Percentiles rank a stretch among this genome's conserved stretches.
These are phyloP conservation scores for Scartelaos histophorus DNA, from an alignment of 2,113 vertebrate species.

Conservation along the genomic window DNA sequence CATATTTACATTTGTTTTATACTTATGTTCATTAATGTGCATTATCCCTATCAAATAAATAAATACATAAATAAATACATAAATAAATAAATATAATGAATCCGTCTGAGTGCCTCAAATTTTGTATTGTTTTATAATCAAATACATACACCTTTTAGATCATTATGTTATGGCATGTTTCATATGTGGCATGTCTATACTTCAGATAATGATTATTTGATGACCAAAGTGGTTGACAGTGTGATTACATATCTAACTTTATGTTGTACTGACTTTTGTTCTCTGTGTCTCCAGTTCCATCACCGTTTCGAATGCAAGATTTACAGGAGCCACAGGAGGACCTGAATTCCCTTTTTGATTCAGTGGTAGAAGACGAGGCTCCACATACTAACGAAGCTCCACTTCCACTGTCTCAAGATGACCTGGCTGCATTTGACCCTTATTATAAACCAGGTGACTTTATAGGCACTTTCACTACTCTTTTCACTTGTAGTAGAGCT, in stretches of 20 bases:
- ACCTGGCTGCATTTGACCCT: slow-evolving; percentile 88
- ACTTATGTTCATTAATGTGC: too few relatives aligned
- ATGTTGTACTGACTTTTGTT: neutral
- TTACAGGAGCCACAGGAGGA: slow-evolving; percentile 65
- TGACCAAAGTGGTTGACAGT: neutral
- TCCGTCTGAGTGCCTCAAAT: too few relatives aligned
- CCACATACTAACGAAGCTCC: slow-evolving; percentile 51
- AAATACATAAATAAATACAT: too few relatives aligned
- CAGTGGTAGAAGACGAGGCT: slow-evolving; percentile 43
- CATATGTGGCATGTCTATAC: neutral
- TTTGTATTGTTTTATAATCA: too few relatives aligned
- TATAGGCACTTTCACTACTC: neutral
- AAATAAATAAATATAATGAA: too few relatives aligned
- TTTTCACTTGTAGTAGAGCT: too few relatives aligned
- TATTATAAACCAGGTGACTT: slow-evolving; percentile 83
- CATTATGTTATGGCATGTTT: too few relatives aligned
- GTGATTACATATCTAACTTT: neutral
- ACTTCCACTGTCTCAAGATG: slow-evolving; percentile 78
- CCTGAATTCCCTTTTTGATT: slow-evolving; percentile 76
- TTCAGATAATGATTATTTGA: neutral
- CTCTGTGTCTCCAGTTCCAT: slow-evolving; percentile 1
- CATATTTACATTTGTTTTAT: too few relatives aligned
- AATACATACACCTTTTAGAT: too few relatives aligned
- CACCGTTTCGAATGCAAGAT: slow-evolving; percentile 31
- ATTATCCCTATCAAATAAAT: too few relatives aligned